Conservation (phyloP, 2,888 invertebrate species). For the Ptychoptera contaminata region DNA sequence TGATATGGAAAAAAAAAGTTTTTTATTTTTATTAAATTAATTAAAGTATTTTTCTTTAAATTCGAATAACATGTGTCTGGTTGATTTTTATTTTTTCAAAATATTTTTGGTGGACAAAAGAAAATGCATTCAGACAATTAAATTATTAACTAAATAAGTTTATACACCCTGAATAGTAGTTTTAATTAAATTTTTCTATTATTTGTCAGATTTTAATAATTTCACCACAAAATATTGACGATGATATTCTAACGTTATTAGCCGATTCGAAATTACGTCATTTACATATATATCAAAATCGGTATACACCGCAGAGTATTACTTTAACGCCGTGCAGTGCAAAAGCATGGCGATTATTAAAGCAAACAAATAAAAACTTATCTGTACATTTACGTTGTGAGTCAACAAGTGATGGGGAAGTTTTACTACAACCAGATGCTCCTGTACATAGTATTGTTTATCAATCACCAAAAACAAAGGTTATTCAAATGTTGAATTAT, state of each 20-base stretch:
- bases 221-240: slow-evolving; percentile 59
- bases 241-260: slow-evolving; percentile 50
- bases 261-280: slow-evolving; percentile 45
- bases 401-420: slow-evolving; percentile 38
- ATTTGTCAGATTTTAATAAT: slow-evolving; percentile 39
- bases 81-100: too few species aligned
- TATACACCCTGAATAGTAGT: too few species aligned
- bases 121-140: too few species aligned
- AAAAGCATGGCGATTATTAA: slow-evolving; percentile 32
- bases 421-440: slow-evolving; percentile 52
- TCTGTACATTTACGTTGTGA: slow-evolving; percentile 53
- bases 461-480: slow-evolving; percentile 42
- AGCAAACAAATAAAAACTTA: slow-evolving; percentile 41
- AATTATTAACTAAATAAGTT: too few species aligned
- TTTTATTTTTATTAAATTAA: too few species aligned
- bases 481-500: slow-evolving; percentile 17
- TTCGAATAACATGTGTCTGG: too few species aligned
- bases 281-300: slow-evolving; percentile 58
- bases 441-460: slow-evolving; percentile 51
- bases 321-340: slow-evolving; percentile 34
- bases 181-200: too few species aligned
- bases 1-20: too few species aligned
- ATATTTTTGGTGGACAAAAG: too few species aligned
- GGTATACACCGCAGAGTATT: slow-evolving; percentile 42
- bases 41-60: too few species aligned